Evolutionary conservation across 2,888 invertebrate genomes (phyloP), one percentile per base, ranked within the genome.

Genomic region (Drosophila leonis): DNA sequence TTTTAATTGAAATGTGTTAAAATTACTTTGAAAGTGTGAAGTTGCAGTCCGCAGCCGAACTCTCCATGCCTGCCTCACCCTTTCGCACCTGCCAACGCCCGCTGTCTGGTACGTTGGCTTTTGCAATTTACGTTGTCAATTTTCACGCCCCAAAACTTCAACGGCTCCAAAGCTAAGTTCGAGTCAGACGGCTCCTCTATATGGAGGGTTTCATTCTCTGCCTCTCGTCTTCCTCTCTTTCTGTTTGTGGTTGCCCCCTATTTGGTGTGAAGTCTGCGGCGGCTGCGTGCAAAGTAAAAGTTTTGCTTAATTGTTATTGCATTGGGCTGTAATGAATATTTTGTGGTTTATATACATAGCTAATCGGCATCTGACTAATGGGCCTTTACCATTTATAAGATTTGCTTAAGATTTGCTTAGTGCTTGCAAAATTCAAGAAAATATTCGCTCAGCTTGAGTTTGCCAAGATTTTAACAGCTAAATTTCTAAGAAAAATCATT

Each of bases 1-100:
- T 84, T 86, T 88, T 86, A 86, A 86, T 86, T 86, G 86, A 90
- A 90, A 86, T 88, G 86, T 86, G 86, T 85, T 88, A 85, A 86
- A 86, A 86, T 88, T 77, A 83, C 88, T 88, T 86, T 90, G 88
- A 90, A 86, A 90, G 90, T 90, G 86, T 86, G 85, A 81, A 79
- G 66, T 73, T 15, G 10, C 12, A 49, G 37, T 33, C 6, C 66
- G 35, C 46, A 49, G 15, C 37, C 51, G 20, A 13, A 24, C 41
- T 55, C 41, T 55, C 39, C 41, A 37, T 48, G 37, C 48, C 44
- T 51, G 51, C 33, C 74, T 24, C n/a, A 12, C 37, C 29, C 52
- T 52, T 46, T 61, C 60, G 37, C 60, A 69, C 35, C 57, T 54
- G 42, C 49, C 44, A 37, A 7, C 44, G 29, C 29, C 49, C 24